Percentiles rank a stretch among this genome's conserved stretches.
Conservation (phyloP, 1,140 invertebrate species). For the Drosophila tsacasi region DNA sequence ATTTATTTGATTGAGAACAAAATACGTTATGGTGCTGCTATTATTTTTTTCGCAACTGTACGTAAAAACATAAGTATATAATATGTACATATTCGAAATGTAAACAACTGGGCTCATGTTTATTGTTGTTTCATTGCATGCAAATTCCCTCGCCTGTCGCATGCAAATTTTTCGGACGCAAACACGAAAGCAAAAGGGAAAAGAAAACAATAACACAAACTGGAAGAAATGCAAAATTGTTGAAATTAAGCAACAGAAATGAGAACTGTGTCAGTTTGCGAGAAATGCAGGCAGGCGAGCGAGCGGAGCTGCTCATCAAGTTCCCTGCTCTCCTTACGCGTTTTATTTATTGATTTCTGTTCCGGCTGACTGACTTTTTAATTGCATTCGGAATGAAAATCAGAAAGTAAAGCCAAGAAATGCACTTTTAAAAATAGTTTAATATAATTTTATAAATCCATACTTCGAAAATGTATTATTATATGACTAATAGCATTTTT, state of each 20-base stretch:
- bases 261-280: conserved; percentile 42
- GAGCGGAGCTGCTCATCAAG: neutral
- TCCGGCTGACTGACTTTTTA: conserved; percentile 31
- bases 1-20: too few relatives aligned
- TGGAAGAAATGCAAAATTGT: conserved; percentile 25
- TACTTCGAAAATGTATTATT: neutral
- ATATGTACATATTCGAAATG: conserved; percentile 7
- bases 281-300: neutral
- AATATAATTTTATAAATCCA: too few relatives aligned
- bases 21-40: too few relatives aligned
- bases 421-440: neutral
- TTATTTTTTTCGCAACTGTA: too few relatives aligned
- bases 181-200: conserved; percentile 34
- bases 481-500: neutral
- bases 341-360: conserved; percentile 39
- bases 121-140: conserved; percentile 47
- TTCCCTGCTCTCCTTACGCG: conserved; percentile 9
- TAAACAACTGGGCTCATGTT: conserved; percentile 34
- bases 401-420: conserved; percentile 5
- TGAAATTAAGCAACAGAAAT: conserved; percentile 33
- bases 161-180: conserved; percentile 35
- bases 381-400: conserved; percentile 27
- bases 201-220: conserved; percentile 26
- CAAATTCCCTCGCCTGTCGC: conserved; percentile 39
- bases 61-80: conserved; percentile 11